Evolutionary conservation across 2,888 invertebrate genomes (phyloP), one percentile per base, ranked within the genome.

Genomic region (Linnaemya tessellans): DNA sequence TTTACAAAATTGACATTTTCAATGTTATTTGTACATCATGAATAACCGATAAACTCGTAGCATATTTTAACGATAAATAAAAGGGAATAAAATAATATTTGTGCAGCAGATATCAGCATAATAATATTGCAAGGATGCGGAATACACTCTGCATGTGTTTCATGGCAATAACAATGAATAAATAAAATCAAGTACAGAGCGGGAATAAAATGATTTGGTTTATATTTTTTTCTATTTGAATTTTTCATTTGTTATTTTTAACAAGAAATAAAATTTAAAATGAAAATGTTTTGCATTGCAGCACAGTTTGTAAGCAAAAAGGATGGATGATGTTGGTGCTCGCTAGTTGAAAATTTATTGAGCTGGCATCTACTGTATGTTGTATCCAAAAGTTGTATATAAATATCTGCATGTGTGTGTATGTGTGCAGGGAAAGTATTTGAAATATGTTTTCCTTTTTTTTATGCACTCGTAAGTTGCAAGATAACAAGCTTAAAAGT

Each of bases 161-260:
- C 30, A 41, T 13, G 13, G 20, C 54, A 41, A 41, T 10, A 70
- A 38, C 20, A 62, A 62, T 49, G 49, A 74, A 73, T 60, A 60
- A 60, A 49, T 49, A 60, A 38, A 74, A 62, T 49, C 15, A 30
- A 38, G 10, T 35, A 35, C 35, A 15, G 49, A 46, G 30, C 30
- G 18, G 25, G 20, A 60, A 49, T 60, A 46, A 20, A 60, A 25
- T 22, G 49, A 49, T 49, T 62, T 62, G 18, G 18, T 46, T 22
- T 73, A 1, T 43, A 1, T 5, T 18, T 11, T 49, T 1, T 13
- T 54, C 15, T 8, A 8, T n/a, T 35, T n/a, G 20, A 51, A 51
- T 54, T 30, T 30, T 30, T 30, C 5, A 3, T 30, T 30, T 30
- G 30, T 30, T 30, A 30, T 30, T 2, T 30, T 30, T 13, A 68